Percentiles rank a stretch among this genome's conserved stretches.
Conservation (phyloP, 1,140 invertebrate genomes). For the Camponotus floridanus region DNA sequence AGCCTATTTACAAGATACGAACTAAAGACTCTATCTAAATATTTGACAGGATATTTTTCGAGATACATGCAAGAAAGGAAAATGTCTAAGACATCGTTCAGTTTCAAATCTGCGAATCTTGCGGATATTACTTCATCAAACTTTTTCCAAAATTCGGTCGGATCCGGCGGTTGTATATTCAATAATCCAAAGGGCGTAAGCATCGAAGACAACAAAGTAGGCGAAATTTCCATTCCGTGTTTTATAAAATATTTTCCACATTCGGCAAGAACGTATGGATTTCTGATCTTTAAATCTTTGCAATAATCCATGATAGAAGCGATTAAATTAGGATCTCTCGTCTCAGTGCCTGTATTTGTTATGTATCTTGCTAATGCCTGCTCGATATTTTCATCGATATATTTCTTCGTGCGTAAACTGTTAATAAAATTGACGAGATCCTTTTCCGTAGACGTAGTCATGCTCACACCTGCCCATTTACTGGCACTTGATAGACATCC, state of each 20-base stretch:
- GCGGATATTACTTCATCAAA: constrained; percentile 87
- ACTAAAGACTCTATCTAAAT: constrained; percentile 88
- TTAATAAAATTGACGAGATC: constrained; percentile 88
- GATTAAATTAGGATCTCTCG: constrained; percentile 87
- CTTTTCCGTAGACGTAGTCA: constrained; percentile 88
- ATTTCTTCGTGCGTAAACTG: constrained; percentile 86
- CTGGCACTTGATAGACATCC: constrained; percentile 85
- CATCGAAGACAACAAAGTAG: constrained; percentile 87
- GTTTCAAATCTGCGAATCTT: constrained; percentile 88
- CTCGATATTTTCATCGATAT: constrained; percentile 84
- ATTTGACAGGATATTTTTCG: constrained; percentile 89
- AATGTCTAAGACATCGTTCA: constrained; percentile 88
- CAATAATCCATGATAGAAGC: constrained; percentile 89
- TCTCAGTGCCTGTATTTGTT: constrained; percentile 85
- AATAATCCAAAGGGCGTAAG: constrained; percentile 89
- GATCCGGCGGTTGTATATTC: constrained; percentile 87
- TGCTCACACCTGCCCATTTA: constrained; percentile 88
- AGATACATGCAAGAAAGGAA: constrained; percentile 90
- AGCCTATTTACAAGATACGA: constrained; percentile 89
- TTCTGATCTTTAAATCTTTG: constrained; percentile 87
- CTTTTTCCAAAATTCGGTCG: constrained; percentile 87
- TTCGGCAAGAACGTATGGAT: constrained; percentile 87
- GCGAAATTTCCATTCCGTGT: constrained; percentile 85
- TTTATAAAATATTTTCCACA: constrained; percentile 88
- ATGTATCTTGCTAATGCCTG: constrained; percentile 88